phyloP scores from a whole-genome alignment of 2,113 vertebrate genomes.

The Coptodon rendalli region DNA sequence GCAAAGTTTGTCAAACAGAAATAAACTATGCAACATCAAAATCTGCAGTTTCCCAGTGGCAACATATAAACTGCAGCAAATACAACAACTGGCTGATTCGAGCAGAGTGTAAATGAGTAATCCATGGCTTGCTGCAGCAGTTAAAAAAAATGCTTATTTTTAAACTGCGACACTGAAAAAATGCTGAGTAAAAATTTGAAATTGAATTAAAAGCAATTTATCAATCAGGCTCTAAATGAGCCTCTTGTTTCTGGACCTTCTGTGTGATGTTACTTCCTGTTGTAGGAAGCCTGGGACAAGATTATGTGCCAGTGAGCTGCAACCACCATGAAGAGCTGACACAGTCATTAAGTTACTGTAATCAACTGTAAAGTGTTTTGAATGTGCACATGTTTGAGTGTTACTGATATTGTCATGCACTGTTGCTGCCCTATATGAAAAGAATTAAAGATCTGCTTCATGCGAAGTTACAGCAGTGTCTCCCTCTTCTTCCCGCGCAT shows the following conservation, averaged over 20 bases:
- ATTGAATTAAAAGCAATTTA: neutral
- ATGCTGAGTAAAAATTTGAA: neutral
- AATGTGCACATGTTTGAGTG: neutral
- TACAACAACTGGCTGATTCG: neutral
- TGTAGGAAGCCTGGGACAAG: neutral
- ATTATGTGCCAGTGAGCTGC: neutral
- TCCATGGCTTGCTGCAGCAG: neutral
- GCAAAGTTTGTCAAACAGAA: neutral
- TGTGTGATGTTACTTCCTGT: neutral
- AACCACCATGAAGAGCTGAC: neutral
- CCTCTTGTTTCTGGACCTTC: neutral
- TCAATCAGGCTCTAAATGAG: neutral
- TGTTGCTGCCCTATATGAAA: neutral
- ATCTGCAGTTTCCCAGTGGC: neutral
- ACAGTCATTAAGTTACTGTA: neutral
- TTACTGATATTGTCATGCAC: neutral
- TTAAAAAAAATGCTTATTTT: fast-evolving
- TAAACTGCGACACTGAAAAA: neutral
- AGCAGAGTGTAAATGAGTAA: neutral
- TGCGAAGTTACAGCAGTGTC: neutral
- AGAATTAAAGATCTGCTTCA: neutral
- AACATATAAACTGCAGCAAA: neutral
- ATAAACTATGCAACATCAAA: neutral
- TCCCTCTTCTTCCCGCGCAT: neutral
- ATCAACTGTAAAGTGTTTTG: neutral